Conservation (phyloP, 2,888 invertebrate species). For the Drosophila engyochracea region DNA sequence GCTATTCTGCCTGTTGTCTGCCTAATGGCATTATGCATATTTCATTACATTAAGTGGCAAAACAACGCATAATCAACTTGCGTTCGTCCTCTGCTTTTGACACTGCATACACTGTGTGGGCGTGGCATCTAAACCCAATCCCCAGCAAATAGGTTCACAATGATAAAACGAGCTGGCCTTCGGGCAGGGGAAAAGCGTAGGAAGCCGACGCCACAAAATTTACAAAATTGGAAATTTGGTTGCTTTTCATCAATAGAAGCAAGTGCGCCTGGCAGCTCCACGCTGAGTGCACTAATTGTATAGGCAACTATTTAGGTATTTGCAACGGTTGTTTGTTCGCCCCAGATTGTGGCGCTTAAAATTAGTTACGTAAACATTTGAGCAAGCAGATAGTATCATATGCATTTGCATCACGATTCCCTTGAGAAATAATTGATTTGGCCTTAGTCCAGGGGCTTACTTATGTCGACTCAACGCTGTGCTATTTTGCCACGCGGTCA, state of each 20-base stretch:
- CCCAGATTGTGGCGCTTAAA: conserved; percentile 38
- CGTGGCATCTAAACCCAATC: conserved; percentile 27
- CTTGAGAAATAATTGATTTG: conserved; percentile 27
- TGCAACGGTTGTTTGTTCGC: conserved; percentile 53
- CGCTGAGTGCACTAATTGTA: conserved; percentile 68
- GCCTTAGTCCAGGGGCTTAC: neutral
- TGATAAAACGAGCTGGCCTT: neutral
- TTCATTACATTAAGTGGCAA: conserved; percentile 80
- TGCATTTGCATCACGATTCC: conserved; percentile 27
- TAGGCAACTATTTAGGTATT: conserved; percentile 64
- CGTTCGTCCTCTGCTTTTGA: conserved; percentile 49
- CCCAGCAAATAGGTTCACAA: conserved; percentile 16
- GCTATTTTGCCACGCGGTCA: conserved; percentile 19
- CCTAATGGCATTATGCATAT: conserved; percentile 78
- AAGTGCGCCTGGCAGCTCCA: neutral
- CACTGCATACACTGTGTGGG: conserved; percentile 37
- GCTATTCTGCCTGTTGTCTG: conserved; percentile 7
- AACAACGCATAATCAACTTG: conserved; percentile 78
- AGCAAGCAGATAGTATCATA: neutral
- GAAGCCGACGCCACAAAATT: conserved; percentile 36
- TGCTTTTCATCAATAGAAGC: conserved; percentile 48
- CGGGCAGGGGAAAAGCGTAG: neutral
- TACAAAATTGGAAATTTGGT: conserved; percentile 61
- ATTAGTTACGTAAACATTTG: conserved; percentile 63
- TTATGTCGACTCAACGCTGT: conserved; percentile 12